Evolutionary conservation across 2,797 vertebrate genomes (phyloP).

Genomic region (Rhinophrynus dorsalis): DNA sequence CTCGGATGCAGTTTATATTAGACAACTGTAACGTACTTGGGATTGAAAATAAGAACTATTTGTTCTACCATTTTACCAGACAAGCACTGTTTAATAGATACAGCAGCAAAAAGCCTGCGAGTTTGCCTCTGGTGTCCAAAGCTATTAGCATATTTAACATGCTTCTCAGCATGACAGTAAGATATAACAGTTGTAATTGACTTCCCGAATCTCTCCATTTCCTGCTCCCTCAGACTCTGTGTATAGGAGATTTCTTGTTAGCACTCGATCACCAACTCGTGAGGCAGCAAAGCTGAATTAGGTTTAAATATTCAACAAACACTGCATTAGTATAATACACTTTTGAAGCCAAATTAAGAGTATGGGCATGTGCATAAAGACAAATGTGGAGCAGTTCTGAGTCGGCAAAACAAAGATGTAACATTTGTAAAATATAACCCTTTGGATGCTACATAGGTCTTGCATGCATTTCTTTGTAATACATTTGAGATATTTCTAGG

Average conservation of each 20-base stretch:
- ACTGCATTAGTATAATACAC: not conserved
- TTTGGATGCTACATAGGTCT: too few relatives aligned
- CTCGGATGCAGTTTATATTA: too few relatives aligned
- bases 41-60: conserved; percentile 65
- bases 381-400: too few relatives aligned
- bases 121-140: conserved; percentile 74
- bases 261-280: conserved; percentile 46
- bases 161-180: conserved; percentile 78
- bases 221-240: conserved; percentile 57
- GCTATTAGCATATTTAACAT: conserved; percentile 81
- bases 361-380: too few relatives aligned
- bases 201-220: conserved; percentile 66
- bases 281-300: conserved; percentile 15
- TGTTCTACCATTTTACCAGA: conserved; percentile 60
- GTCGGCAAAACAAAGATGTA: too few relatives aligned
- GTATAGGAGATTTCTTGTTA: conserved; percentile 63
- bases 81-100: conserved; percentile 78
- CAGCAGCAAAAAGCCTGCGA: conserved; percentile 71
- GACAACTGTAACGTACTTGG: conserved; percentile 47
- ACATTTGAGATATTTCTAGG: too few relatives aligned
- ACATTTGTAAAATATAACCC: too few relatives aligned
- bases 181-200: conserved; percentile 80
- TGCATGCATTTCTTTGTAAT: too few relatives aligned
- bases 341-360: conserved; percentile 16
- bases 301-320: conserved; percentile 23